Evolutionary conservation across 2,797 vertebrate species (phyloP).

Genomic region (Holocentrus rufus): DNA sequence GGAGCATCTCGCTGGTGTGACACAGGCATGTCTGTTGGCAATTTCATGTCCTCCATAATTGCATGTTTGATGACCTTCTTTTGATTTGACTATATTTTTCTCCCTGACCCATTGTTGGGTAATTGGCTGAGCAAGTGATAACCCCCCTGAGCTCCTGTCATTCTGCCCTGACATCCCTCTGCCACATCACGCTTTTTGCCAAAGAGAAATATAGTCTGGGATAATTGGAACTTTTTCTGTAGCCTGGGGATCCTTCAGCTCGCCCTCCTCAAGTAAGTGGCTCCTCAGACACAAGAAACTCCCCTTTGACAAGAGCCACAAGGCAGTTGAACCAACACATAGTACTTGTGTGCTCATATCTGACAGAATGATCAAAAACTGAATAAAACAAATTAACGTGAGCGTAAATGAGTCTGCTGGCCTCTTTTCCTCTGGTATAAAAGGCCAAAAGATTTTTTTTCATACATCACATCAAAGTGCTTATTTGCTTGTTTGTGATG

Average conservation of each 20-base stretch:
- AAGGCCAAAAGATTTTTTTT: slow-evolving; percentile 29
- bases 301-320: slow-evolving; percentile 55
- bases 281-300: slow-evolving; percentile 49
- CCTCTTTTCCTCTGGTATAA: slow-evolving; percentile 20
- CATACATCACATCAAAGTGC: slow-evolving; percentile 34
- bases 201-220: slow-evolving; percentile 68
- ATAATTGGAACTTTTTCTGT: slow-evolving; percentile 71
- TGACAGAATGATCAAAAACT: slow-evolving; percentile 38
- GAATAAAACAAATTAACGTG: slow-evolving; percentile 37
- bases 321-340: slow-evolving; percentile 35
- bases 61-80: slow-evolving; percentile 67
- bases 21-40: slow-evolving; percentile 46
- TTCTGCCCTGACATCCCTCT: slow-evolving; percentile 73
- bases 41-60: slow-evolving; percentile 65
- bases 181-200: slow-evolving; percentile 55
- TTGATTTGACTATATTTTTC: slow-evolving; percentile 63
- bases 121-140: slow-evolving; percentile 79
- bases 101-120: slow-evolving; percentile 64
- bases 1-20: slow-evolving; percentile 29
- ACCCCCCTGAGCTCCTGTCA: slow-evolving; percentile 70
- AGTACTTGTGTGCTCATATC: background rate
- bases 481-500: slow-evolving; percentile 47
- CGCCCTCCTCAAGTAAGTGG: slow-evolving; percentile 39
- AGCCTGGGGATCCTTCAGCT: slow-evolving; percentile 48
- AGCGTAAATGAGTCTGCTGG: background rate